Conservation (phyloP, 2,113 vertebrate genomes). For the Cyanoramphus novaezelandiae region DNA sequence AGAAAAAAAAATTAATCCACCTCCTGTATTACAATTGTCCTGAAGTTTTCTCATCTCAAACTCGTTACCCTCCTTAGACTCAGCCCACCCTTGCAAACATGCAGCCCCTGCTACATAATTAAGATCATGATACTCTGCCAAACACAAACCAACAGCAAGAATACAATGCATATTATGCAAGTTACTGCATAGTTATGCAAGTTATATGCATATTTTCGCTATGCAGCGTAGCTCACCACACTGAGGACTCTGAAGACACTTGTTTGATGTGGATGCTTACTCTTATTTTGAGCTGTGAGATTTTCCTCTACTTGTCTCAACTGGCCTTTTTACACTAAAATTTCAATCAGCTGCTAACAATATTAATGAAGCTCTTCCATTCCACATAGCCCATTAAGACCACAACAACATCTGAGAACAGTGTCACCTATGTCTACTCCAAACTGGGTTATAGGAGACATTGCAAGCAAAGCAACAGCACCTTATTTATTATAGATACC, state of each 20-base stretch:
- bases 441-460: neutral
- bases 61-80: neutral
- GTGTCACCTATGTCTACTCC: rapidly evolving
- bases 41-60: neutral
- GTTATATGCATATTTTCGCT: constrained; percentile 47
- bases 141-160: constrained; percentile 27
- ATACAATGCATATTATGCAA: constrained; percentile 64
- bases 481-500: neutral
- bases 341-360: neutral
- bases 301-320: neutral
- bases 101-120: neutral
- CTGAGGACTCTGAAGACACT: constrained; percentile 11
- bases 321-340: neutral
- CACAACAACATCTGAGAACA: neutral
- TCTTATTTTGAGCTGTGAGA: neutral
- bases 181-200: constrained; percentile 71
- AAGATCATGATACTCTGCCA: neutral
- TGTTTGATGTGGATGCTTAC: constrained; percentile 49
- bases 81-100: neutral
- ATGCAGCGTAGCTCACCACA: neutral
- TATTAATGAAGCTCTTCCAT: neutral
- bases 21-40: neutral
- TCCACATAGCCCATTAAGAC: rapidly evolving
- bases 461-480: rapidly evolving
- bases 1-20: neutral